Evolutionary conservation across 2,797 vertebrate genomes (phyloP), one percentile per base, ranked within the genome.

Genomic region (Cygnus olor): DNA sequence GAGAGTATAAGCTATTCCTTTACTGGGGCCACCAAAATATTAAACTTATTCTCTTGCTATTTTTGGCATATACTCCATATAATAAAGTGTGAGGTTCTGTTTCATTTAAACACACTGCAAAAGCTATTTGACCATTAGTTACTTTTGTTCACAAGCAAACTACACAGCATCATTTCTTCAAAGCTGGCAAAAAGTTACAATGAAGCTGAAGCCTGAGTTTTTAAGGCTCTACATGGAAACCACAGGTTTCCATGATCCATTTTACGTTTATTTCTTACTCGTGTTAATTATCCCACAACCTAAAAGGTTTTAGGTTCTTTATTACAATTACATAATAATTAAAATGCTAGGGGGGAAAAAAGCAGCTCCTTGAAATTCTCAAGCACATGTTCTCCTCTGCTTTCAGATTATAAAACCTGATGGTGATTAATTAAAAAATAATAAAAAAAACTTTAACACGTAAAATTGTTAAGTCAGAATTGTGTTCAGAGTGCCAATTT

Each of bases 401-500:
- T 81, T 90, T 73, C 68, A 66, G 15, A 79, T 42, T 30, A 47
- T 24, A 15, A 36, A 88, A 58, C 16, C 51, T 40, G 34, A 72
- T 8, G 4, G 6, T 34, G 45, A 85, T 40, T 53, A 25, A 3
- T 21, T 49, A 49, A 49, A 49, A 49, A 49, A 24, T 24, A 49
- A 49, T 14, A 49, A 49, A 25, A 49, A 25, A 49, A 49, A 49
- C 24, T 77, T 76, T 4, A 56, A 8, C 20, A 10, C 79, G 20
- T 54, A 54, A 57, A 90, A 85, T 20, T 17, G 19, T 1, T 24
- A 87, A 51, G 30, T 84, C 30, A 76, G 66, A 81, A 76, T 16
- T 0, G 0, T 3, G 8, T 57, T 60, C 12, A 17, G 16, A 70
- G 10, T 14, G 9, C 6, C 61, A 47, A 13, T 7, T 61, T 72